phyloP scores from a whole-genome alignment of 2,888 invertebrate species.

The Vanessa cardui region DNA sequence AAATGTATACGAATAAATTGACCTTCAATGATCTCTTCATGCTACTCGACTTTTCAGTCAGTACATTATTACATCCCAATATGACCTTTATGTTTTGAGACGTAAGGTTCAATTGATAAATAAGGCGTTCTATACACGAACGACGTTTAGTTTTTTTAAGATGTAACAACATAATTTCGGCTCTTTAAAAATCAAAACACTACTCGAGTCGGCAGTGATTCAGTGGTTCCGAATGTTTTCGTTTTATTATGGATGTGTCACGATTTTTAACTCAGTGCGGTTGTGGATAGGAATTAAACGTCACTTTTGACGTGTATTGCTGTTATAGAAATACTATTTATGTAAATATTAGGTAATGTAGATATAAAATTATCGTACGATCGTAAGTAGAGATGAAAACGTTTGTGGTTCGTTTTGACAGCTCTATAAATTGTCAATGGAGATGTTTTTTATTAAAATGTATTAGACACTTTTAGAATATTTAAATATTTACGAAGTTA shows the following conservation, averaged over 20 bases:
- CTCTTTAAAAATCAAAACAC: constrained; percentile 41
- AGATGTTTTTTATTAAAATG: too few relatives aligned
- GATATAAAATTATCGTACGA: too few relatives aligned
- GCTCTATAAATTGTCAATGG: too few relatives aligned
- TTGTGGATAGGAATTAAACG: constrained; percentile 10
- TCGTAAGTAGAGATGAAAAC: too few relatives aligned
- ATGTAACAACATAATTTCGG: constrained; percentile 54
- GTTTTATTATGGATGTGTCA: constrained; percentile 29
- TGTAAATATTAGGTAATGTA: constrained; percentile 22
- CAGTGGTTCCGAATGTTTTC: constrained; percentile 42
- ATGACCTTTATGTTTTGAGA: neutral
- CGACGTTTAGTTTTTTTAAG: constrained; percentile 45
- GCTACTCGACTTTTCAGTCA: constrained; percentile 44
- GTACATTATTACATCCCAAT: constrained; percentile 11
- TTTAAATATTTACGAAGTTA: too few relatives aligned
- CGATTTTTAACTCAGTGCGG: constrained; percentile 22
- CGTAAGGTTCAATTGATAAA: constrained; percentile 9
- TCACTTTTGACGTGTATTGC: neutral
- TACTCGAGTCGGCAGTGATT: constrained; percentile 48
- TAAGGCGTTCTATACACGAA: constrained; percentile 47
- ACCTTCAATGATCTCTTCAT: constrained; percentile 40
- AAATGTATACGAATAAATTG: constrained; percentile 36
- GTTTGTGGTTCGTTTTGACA: too few relatives aligned
- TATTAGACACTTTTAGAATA: too few relatives aligned
- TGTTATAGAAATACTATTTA: constrained; percentile 10